Percentiles rank a stretch among this genome's conserved stretches.
Evolutionary conservation across 1,140 invertebrate genomes (phyloP).

Genomic region (Rhysida immarginata): DNA sequence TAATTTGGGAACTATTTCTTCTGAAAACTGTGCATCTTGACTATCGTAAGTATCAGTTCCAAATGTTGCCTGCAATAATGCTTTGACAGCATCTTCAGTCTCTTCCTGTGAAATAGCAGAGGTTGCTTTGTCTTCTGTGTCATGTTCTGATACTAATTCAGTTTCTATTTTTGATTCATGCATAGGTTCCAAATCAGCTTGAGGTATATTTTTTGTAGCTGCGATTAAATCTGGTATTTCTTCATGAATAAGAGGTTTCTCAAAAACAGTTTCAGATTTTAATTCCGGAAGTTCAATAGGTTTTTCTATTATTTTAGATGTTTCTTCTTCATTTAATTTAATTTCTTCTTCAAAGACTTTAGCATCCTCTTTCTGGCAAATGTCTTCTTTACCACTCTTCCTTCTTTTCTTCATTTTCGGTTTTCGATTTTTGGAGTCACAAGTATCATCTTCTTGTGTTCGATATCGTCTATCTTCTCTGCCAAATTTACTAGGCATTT

Average conservation of each 20-base stretch:
- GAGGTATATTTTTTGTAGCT: not conserved
- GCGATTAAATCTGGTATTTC: not conserved
- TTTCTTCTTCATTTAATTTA: too few species aligned
- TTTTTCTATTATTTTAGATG: not conserved
- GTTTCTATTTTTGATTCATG: not conserved
- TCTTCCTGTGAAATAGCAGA: conserved; percentile 79
- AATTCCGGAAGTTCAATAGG: not conserved
- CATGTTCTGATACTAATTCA: conserved; percentile 13
- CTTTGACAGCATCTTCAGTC: conserved; percentile 78
- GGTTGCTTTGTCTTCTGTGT: conserved; percentile 53
- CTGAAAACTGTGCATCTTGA: conserved; percentile 7
- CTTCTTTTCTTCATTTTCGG: conserved; percentile 15
- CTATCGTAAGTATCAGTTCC: conserved; percentile 17
- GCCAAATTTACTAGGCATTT: conserved; percentile 15
- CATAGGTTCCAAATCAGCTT: not conserved
- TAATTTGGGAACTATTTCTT: not conserved
- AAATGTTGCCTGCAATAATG: conserved; percentile 59
- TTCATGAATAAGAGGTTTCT: not conserved
- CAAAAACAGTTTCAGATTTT: not conserved
- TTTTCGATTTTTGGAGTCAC: conserved; percentile 10
- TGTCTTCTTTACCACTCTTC: conserved; percentile 29
- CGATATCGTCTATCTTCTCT: conserved; percentile 11
- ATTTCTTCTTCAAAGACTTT: not conserved
- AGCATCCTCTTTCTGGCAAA: conserved; percentile 23
- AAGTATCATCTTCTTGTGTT: conserved; percentile 16